Percentiles rank a stretch among this genome's conserved stretches.
phyloP scores from a whole-genome alignment of 1,140 invertebrate species.

The Parapsyche elsis region DNA sequence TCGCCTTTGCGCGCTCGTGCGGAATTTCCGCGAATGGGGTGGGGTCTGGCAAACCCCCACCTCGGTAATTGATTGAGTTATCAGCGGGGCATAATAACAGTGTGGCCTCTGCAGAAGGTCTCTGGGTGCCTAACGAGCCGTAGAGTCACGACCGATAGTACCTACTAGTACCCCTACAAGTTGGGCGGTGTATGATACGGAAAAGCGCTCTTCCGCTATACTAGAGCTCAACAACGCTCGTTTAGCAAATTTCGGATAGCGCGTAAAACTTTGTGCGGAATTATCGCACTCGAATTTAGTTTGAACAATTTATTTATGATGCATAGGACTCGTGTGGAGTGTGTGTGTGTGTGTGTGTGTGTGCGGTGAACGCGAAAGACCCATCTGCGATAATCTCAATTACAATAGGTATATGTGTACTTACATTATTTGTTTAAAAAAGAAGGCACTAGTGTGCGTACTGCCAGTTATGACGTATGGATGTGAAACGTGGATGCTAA shows the following conservation, averaged over 20 bases:
- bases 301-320: neutral
- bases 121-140: constrained; percentile 26
- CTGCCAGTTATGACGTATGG: no score
- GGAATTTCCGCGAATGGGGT: neutral
- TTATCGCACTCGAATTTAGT: constrained; percentile 1
- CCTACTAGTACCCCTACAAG: neutral
- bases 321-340: neutral
- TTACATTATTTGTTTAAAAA: no score
- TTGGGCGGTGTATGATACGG: neutral
- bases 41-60: neutral
- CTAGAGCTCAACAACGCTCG: neutral
- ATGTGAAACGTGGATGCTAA: neutral
- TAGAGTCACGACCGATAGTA: constrained; percentile 29
- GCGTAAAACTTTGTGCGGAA: constrained; percentile 17
- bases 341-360: neutral
- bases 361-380: neutral
- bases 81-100: constrained; percentile 5
- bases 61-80: constrained; percentile 40
- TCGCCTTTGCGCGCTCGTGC: neutral
- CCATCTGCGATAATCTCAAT: no score
- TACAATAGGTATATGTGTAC: no score
- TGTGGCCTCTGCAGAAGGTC: neutral
- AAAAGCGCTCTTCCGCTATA: neutral
- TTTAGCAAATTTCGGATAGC: constrained; percentile 2
- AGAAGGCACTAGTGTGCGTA: no score